Conservation (phyloP, 2,888 invertebrate species). For the Trichogramma evanescens region DNA sequence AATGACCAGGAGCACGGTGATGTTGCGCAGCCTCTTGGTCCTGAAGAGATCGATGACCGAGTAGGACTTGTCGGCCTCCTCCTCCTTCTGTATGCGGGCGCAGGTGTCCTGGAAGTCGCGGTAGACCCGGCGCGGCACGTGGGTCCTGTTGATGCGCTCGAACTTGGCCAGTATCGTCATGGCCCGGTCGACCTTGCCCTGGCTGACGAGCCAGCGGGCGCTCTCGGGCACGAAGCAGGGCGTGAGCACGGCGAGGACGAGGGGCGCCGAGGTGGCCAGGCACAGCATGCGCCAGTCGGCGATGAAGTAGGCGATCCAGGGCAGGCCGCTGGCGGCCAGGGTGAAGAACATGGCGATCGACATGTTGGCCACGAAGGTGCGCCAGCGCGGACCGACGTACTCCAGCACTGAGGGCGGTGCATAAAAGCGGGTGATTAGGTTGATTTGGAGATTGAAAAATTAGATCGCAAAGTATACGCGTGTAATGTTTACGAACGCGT, state of each 20-base stretch:
- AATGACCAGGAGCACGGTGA: slow-evolving; percentile 69
- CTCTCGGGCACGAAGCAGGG: slow-evolving; percentile 79
- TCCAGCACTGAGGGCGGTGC: slow-evolving; percentile 60
- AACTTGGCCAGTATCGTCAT: slow-evolving; percentile 71
- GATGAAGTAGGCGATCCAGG: slow-evolving; percentile 77
- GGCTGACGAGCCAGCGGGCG: slow-evolving; percentile 81
- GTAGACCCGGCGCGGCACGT: slow-evolving; percentile 67
- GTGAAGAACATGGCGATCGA: slow-evolving; percentile 86
- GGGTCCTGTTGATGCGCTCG: slow-evolving; percentile 69
- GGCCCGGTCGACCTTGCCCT: slow-evolving; percentile 75
- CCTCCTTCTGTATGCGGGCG: slow-evolving; percentile 62
- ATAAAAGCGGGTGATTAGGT: too few species aligned
- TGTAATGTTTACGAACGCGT: too few species aligned
- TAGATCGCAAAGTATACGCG: too few species aligned
- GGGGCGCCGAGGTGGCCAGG: slow-evolving; percentile 72
- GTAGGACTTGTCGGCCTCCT: slow-evolving; percentile 62
- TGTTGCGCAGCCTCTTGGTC: slow-evolving; percentile 68
- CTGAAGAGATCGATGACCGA: slow-evolving; percentile 75
- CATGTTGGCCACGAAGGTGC: slow-evolving; percentile 87
- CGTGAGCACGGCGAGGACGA: slow-evolving; percentile 63
- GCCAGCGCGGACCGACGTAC: slow-evolving; percentile 84
- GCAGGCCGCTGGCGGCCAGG: slow-evolving; percentile 67
- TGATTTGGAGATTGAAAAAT: too few species aligned
- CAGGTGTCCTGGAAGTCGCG: slow-evolving; percentile 59
- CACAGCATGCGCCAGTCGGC: slow-evolving; percentile 74